These are phyloP conservation scores for Synergus umbraculus DNA, from an alignment of 2,888 invertebrate genomes.

Conservation along the genomic window DNA sequence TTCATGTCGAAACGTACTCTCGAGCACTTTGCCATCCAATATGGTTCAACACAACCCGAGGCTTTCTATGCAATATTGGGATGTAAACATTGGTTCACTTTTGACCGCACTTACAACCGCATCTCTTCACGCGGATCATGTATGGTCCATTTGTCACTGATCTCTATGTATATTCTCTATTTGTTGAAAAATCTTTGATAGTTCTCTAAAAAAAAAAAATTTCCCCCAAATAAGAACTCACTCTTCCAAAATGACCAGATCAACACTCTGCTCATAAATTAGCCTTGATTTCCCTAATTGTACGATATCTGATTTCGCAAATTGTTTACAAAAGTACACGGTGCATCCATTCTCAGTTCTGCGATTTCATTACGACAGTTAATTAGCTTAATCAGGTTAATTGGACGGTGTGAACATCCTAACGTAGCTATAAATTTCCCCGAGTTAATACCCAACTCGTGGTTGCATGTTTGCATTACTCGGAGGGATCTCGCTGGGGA, in stretches of 20 bases:
- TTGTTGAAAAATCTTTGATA: no score
- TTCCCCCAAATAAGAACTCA: no score
- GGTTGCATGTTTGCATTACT: constrained; percentile 31
- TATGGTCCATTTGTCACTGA: not conserved
- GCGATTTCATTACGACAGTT: constrained; percentile 48
- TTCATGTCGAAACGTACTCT: constrained; percentile 22
- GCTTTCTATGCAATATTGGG: constrained; percentile 7
- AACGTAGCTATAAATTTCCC: constrained; percentile 26
- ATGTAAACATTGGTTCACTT: constrained; percentile 18
- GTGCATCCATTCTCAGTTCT: not conserved
- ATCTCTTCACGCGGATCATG: not conserved
- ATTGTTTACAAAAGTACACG: constrained; percentile 8
- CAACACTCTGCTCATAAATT: not conserved
- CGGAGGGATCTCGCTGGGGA: not conserved
- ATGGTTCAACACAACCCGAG: constrained; percentile 17
- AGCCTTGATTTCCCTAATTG: constrained; percentile 15
- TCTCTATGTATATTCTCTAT: no score
- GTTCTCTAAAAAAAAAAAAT: no score
- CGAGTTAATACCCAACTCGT: constrained; percentile 14
- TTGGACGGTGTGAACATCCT: constrained; percentile 42
- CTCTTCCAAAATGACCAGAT: no score
- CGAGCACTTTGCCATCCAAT: constrained; percentile 28
- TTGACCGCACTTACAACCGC: constrained; percentile 35
- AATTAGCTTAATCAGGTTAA: constrained; percentile 55
- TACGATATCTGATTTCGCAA: constrained; percentile 22